phyloP scores from a whole-genome alignment of 2,797 vertebrate species.

The Gymnoscopelus microlampas region DNA sequence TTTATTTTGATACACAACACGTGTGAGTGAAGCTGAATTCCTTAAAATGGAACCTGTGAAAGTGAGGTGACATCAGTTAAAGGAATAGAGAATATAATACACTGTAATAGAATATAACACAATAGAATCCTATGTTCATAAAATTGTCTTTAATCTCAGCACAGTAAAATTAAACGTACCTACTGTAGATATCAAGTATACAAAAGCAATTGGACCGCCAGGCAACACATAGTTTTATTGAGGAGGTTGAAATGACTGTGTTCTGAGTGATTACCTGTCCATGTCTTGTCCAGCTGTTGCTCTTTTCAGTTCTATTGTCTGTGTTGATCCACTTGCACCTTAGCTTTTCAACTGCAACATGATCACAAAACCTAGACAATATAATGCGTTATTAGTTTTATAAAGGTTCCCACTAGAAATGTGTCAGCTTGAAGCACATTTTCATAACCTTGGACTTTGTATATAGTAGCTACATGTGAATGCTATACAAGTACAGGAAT shows the following conservation, averaged over 20 bases:
- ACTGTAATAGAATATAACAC: background rate
- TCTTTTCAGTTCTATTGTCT: constrained; percentile 34
- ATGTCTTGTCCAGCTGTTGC: constrained; percentile 30
- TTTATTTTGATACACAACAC: constrained; percentile 21
- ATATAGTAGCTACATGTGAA: no score
- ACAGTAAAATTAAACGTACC: no score
- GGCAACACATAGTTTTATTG: constrained; percentile 4
- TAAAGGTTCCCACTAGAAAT: background rate
- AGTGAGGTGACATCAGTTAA: constrained; percentile 13
- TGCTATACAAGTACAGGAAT: no score
- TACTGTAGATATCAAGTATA: no score
- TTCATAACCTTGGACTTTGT: no score
- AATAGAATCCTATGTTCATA: background rate
- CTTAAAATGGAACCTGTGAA: constrained; percentile 60
- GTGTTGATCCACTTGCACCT: constrained; percentile 11
- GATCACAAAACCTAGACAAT: constrained; percentile 58
- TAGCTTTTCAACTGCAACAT: constrained; percentile 8
- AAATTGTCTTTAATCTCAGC: no score
- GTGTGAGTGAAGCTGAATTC: constrained; percentile 26
- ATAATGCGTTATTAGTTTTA: background rate
- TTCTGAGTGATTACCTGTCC: constrained; percentile 42
- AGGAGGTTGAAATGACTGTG: background rate
- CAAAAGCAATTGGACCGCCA: no score
- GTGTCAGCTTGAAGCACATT: no score
- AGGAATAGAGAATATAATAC: background rate